Evolutionary conservation across 92 coral and sea anemone species (phyloP), one percentile per base, ranked within the genome.

Genomic region (Parazoanthus atlanticus): DNA sequence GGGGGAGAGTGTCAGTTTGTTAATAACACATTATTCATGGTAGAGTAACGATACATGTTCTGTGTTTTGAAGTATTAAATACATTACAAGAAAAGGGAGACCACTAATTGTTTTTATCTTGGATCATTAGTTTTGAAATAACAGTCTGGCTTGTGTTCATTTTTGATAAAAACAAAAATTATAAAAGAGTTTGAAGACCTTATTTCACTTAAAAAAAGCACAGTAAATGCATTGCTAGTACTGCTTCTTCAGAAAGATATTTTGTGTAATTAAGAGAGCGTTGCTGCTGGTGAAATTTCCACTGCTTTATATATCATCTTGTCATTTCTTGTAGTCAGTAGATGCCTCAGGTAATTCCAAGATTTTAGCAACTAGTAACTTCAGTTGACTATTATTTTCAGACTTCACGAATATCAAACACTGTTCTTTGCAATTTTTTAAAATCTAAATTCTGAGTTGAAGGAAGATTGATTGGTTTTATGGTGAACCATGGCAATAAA

Each of bases 1-100:
- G 66, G 87, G 75, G 31, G 16, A 31, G 61, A 67, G 30, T 26
- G 61, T 31, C 54, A 40, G 30, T 78, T 84, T 84, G 78, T 84
- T 46, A 69, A 82, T 33, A 84, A 69, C 34, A 36, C 64, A 67
- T 28, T 46, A 16, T 67, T 67, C 61, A n/a, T 69, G 78, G 29
- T 71, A 84, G 32, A 84, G 67, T n/a, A 41, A 21, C 19, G 31
- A 8, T 26, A 69, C 33, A 28, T 41, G 77, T 84, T 69, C 52
- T 47, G 9, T n/a, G 9, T 19, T 83, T 28, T 67, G 52, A 28
- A 84, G 79, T 61, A 61, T 25, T 75, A 75, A 75, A 75, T 23
- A 75, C 43, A 33, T 75, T 75, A 9, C 52, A 36, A 75, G 43
- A 46, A 74, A 23, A 74, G 40, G 40, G 43, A 74, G 46, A 74